These are phyloP conservation scores for Menura novaehollandiae DNA, from an alignment of 2,113 vertebrate species.

Conservation along the genomic window DNA sequence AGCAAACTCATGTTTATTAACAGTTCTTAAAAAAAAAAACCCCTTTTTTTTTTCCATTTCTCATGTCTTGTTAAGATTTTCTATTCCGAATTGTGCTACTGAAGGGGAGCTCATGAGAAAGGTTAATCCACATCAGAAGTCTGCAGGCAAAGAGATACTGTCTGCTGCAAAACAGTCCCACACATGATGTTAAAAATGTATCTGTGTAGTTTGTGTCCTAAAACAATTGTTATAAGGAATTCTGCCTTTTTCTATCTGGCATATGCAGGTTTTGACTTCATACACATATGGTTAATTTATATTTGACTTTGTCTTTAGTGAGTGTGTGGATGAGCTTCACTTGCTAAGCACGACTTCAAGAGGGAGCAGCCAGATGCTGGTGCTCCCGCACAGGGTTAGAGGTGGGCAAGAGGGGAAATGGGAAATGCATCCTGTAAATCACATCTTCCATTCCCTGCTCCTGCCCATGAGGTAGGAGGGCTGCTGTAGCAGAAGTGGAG, in stretches of 20 bases:
- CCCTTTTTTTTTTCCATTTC: not conserved
- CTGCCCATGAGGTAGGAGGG: not conserved
- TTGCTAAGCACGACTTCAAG: not conserved
- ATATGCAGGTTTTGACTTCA: not conserved
- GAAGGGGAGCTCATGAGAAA: not conserved
- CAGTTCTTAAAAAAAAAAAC: not conserved
- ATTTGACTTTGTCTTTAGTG: not conserved
- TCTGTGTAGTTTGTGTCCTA: not conserved
- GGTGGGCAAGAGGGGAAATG: not conserved
- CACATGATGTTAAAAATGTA: not conserved
- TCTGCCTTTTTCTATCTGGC: not conserved
- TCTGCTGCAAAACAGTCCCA: not conserved
- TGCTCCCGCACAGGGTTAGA: not conserved
- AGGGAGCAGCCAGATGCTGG: not conserved
- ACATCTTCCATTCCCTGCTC: not conserved
- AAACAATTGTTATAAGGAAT: not conserved
- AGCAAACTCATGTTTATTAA: not conserved
- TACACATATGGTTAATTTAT: not conserved
- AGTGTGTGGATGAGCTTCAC: not conserved
- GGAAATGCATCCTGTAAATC: not conserved
- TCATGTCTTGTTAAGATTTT: not conserved
- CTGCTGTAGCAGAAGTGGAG: not conserved
- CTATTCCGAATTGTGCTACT: not conserved
- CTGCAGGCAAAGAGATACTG: not conserved
- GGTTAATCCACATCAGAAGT: not conserved